Evolutionary conservation across 37 sponge, comb jelly and placozoan genomes (phyloP).

Genomic region (Spongilla lacustris): DNA sequence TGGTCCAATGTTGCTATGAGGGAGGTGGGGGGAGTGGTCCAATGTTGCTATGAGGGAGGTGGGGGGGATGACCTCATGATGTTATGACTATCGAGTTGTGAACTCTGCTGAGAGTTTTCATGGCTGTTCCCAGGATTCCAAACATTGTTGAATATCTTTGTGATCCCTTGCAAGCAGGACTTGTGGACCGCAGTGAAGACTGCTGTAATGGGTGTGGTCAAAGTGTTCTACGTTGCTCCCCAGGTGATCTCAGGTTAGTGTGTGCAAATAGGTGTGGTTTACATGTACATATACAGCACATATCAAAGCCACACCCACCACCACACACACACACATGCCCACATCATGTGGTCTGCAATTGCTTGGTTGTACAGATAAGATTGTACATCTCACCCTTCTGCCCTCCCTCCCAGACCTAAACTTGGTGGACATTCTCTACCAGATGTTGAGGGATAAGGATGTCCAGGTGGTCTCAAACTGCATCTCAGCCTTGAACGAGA

Average conservation of each 20-base stretch:
- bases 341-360: too few relatives aligned
- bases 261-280: neutral
- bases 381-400: too few relatives aligned
- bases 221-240: slow-evolving; percentile 82
- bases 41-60: neutral
- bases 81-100: too few relatives aligned
- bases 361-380: too few relatives aligned
- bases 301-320: too few relatives aligned
- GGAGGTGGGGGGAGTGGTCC: neutral
- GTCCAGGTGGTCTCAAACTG: slow-evolving; percentile 90
- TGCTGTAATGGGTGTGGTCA: slow-evolving; percentile 93
- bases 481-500: slow-evolving; percentile 85
- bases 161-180: slow-evolving; percentile 84
- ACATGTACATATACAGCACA: too few relatives aligned
- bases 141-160: slow-evolving; percentile 89
- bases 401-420: slow-evolving; percentile 61
- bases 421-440: slow-evolving; percentile 81
- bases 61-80: too few relatives aligned
- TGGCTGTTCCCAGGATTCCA: slow-evolving; percentile 54
- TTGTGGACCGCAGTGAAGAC: slow-evolving; percentile 87
- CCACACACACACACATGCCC: too few relatives aligned
- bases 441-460: slow-evolving; percentile 87
- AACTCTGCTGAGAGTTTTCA: too few relatives aligned
- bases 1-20: neutral
- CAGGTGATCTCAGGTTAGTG: slow-evolving; percentile 71